Conservation (phyloP, 1,140 invertebrate genomes). For the Subanguina moxae region DNA sequence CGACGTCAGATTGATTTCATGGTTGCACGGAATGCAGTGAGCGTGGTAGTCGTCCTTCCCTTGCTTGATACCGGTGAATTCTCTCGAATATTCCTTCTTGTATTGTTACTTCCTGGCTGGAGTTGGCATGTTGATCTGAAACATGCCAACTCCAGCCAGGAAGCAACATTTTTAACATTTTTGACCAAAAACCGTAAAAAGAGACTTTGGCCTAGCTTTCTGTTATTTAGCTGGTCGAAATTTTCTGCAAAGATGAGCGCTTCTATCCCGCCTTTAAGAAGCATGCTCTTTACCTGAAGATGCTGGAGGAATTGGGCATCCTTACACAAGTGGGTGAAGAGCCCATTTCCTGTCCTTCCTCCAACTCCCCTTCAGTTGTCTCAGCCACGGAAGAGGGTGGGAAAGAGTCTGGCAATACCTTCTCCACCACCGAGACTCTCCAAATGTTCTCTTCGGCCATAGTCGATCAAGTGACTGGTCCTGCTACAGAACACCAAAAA, state of each 20-base stretch:
- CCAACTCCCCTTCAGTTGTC: neutral
- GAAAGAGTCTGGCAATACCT: neutral
- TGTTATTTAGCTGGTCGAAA: slow-evolving; percentile 45
- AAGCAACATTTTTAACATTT: too few relatives aligned
- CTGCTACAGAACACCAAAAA: neutral
- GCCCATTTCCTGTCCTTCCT: neutral
- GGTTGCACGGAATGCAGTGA: too few relatives aligned
- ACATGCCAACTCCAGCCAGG: too few relatives aligned
- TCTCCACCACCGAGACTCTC: neutral
- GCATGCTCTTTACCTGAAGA: slow-evolving; percentile 69
- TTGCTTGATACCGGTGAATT: too few relatives aligned
- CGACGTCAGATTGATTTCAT: too few relatives aligned
- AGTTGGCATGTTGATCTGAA: too few relatives aligned
- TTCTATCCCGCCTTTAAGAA: slow-evolving; percentile 72
- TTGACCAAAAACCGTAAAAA: too few relatives aligned
- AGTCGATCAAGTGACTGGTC: neutral
- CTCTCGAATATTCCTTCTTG: too few relatives aligned
- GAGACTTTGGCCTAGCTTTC: neutral
- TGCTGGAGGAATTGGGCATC: slow-evolving; percentile 74
- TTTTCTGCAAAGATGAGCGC: slow-evolving; percentile 65
- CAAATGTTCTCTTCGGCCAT: neutral
- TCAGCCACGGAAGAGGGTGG: slow-evolving; percentile 57
- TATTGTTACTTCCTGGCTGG: too few relatives aligned
- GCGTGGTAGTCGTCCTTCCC: too few relatives aligned
- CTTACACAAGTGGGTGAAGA: slow-evolving; percentile 60